Conservation (phyloP, 2,797 vertebrate genomes). For the Crocidura indochinensis region DNA sequence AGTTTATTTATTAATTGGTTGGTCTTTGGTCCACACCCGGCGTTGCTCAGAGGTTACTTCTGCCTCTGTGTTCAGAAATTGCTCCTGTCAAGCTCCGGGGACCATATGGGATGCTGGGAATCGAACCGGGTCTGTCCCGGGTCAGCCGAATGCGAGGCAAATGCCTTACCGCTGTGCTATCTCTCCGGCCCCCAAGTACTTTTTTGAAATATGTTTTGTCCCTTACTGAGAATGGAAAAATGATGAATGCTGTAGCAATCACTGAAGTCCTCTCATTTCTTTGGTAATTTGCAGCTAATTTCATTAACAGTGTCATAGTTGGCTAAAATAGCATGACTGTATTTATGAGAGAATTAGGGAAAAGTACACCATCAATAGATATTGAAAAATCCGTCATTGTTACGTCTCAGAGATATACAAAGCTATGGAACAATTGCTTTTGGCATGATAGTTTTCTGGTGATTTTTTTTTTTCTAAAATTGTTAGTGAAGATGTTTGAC, state of each 20-base stretch:
- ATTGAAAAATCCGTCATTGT: background rate
- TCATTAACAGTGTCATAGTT: background rate
- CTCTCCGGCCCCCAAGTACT: background rate
- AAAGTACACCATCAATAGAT: background rate
- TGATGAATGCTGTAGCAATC: slow-evolving; percentile 7
- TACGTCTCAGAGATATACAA: background rate
- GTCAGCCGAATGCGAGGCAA: too few species aligned
- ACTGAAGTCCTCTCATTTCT: background rate
- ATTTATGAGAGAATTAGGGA: background rate
- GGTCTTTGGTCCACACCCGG: too few species aligned
- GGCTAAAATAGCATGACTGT: slow-evolving; percentile 4
- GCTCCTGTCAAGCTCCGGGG: too few species aligned
- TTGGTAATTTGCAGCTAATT: background rate
- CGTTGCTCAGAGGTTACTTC: too few species aligned
- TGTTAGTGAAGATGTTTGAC: background rate
- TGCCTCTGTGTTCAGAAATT: too few species aligned
- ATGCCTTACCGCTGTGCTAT: too few species aligned
- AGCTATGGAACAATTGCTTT: background rate
- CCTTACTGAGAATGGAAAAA: slow-evolving; percentile 42
- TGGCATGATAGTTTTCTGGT: background rate
- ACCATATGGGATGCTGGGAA: too few species aligned
- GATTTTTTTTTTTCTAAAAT: slow-evolving; percentile 35
- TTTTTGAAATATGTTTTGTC: slow-evolving; percentile 28
- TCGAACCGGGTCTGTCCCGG: too few species aligned
- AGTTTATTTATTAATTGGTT: too few species aligned